Evolutionary conservation across 1,140 invertebrate species (phyloP).

Genomic region (Bicyclus anynana): DNA sequence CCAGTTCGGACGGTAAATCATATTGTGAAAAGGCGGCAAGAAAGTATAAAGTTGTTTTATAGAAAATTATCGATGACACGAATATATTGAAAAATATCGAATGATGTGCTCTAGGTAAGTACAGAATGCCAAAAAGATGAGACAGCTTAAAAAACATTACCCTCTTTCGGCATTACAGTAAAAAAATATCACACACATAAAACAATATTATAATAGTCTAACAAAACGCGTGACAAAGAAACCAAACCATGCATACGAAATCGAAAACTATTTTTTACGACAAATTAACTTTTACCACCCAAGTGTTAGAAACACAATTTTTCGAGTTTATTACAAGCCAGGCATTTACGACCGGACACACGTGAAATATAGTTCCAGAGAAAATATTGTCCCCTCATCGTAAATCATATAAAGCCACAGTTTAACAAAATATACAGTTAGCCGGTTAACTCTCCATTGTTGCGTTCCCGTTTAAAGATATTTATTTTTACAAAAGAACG

Average conservation of each 20-base stretch:
- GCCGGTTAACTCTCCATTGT: too few relatives aligned
- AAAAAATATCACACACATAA: neutral
- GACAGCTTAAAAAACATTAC: too few relatives aligned
- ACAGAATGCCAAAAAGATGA: too few relatives aligned
- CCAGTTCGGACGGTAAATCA: too few relatives aligned
- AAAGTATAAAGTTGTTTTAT: too few relatives aligned
- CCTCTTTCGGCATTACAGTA: neutral
- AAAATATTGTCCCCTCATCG: conserved; percentile 32
- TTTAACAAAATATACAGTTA: neutral
- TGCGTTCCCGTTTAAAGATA: too few relatives aligned
- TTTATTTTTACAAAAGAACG: too few relatives aligned
- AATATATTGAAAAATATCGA: too few relatives aligned
- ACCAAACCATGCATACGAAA: conserved; percentile 18
- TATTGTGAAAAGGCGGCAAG: too few relatives aligned
- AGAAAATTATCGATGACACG: too few relatives aligned
- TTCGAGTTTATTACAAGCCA: conserved; percentile 33
- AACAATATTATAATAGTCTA: neutral
- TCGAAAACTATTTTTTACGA: conserved; percentile 21
- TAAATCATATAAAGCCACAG: conserved; percentile 24
- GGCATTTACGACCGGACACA: conserved; percentile 39
- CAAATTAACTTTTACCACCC: conserved; percentile 33
- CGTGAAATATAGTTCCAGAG: conserved; percentile 23
- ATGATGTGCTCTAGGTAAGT: too few relatives aligned
- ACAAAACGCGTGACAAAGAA: neutral
- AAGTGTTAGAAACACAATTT: conserved; percentile 24